phyloP scores from a whole-genome alignment of 1,140 invertebrate genomes.

The Eumaeus atala region DNA sequence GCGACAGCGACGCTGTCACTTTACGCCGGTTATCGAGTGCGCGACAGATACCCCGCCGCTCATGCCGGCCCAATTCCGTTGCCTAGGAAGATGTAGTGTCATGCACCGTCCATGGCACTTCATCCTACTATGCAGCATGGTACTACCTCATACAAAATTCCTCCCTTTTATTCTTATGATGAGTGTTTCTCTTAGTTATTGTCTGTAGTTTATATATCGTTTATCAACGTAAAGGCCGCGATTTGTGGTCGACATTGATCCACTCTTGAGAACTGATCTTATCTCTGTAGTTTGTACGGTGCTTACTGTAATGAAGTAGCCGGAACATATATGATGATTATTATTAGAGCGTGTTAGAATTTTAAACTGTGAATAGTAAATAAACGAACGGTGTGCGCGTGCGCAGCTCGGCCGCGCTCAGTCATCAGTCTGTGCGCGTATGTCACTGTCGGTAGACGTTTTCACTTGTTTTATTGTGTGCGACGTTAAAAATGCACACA shows the following conservation, averaged over 20 bases:
- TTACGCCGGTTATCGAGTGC: no score
- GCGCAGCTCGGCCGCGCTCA: constrained; percentile 31
- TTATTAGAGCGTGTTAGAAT: constrained; percentile 59
- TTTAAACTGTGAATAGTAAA: constrained; percentile 66
- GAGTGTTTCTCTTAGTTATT: no score
- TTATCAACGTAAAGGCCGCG: no score
- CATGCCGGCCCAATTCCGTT: no score
- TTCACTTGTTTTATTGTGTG: constrained; percentile 22
- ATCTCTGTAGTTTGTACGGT: constrained; percentile 10
- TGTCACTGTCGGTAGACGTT: constrained; percentile 55
- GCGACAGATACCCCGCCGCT: no score
- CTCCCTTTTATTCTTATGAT: no score
- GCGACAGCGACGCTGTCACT: no score
- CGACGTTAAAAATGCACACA: constrained; percentile 27
- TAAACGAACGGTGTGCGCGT: constrained; percentile 58
- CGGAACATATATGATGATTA: constrained; percentile 45
- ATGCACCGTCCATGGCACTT: no score
- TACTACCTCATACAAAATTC: no score
- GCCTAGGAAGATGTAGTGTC: no score
- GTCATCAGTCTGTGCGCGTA: constrained; percentile 51
- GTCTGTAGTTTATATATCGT: constrained; percentile 1
- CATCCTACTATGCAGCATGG: no score
- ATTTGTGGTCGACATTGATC: no score
- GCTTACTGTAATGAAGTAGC: constrained; percentile 16
- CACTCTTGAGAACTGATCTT: neutral